Percentiles rank a stretch among this genome's conserved stretches.
Conservation (phyloP, 2,888 invertebrate genomes). For the Epinotia nisella region DNA sequence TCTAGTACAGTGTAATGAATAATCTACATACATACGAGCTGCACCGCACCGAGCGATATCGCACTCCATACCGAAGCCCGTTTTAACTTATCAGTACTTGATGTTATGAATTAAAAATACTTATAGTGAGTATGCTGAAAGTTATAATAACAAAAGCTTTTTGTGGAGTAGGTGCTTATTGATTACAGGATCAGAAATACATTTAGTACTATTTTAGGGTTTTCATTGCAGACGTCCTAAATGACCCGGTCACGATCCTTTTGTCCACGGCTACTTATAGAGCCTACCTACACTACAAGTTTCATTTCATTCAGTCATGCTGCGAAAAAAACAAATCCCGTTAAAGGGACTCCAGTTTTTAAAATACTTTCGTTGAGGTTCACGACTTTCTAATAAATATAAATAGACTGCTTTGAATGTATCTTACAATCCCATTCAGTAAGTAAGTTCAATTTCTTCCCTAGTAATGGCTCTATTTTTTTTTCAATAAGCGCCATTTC, state of each 20-base stretch:
- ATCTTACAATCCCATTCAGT: neutral
- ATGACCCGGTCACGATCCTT: constrained; percentile 9
- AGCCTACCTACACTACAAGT: neutral
- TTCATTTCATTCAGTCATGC: no score
- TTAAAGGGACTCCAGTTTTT: no score
- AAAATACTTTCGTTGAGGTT: no score
- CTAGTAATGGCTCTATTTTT: constrained; percentile 7
- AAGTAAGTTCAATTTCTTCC: constrained; percentile 8
- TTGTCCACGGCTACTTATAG: neutral
- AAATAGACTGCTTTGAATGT: constrained; percentile 8
- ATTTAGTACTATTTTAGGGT: neutral
- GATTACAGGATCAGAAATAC: neutral
- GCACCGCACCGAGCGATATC: neutral
- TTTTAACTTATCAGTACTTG: neutral
- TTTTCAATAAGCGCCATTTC: neutral
- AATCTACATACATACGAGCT: constrained; percentile 12
- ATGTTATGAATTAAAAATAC: neutral
- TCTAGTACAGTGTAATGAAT: constrained; percentile 22
- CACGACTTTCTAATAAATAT: neutral
- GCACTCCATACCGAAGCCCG: neutral
- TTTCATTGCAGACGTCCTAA: neutral
- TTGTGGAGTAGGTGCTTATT: neutral
- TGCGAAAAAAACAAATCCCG: no score
- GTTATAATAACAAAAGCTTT: neutral
- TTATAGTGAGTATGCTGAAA: neutral